phyloP scores from a whole-genome alignment of 2,797 vertebrate genomes.

The Crotalus adamanteus region DNA sequence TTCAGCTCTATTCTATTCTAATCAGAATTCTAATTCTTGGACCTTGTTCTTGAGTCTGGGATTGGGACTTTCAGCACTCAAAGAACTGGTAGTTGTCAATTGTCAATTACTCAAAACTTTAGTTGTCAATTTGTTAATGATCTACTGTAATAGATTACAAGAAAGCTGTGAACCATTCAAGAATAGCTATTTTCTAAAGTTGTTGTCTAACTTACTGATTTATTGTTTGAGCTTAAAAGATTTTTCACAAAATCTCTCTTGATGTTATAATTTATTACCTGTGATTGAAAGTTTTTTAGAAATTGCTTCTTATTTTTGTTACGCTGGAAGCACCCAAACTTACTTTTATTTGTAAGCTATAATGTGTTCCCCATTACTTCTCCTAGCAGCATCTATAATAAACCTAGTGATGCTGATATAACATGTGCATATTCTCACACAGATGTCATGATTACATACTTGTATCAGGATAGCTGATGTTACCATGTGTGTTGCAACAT shows the following conservation, averaged over 20 bases:
- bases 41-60: neutral
- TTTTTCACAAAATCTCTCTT: neutral
- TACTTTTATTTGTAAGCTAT: neutral
- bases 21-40: neutral
- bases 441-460: neutral
- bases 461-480: neutral
- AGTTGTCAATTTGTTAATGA: neutral
- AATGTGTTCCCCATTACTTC: neutral
- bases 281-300: neutral
- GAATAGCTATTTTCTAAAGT: neutral
- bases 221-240: neutral
- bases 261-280: neutral
- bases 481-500: neutral
- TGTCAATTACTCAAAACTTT: neutral
- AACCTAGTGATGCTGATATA: neutral
- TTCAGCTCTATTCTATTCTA: too few species aligned
- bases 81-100: constrained; percentile 6
- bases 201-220: neutral
- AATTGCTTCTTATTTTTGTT: neutral
- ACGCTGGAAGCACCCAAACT: neutral
- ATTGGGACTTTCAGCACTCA: neutral
- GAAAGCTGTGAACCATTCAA: neutral
- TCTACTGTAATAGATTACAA: neutral
- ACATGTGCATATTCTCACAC: neutral
- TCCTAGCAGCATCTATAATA: neutral